Evolutionary conservation across 2,888 invertebrate genomes (phyloP), one percentile per base, ranked within the genome.

Genomic region (Ophion costatus): DNA sequence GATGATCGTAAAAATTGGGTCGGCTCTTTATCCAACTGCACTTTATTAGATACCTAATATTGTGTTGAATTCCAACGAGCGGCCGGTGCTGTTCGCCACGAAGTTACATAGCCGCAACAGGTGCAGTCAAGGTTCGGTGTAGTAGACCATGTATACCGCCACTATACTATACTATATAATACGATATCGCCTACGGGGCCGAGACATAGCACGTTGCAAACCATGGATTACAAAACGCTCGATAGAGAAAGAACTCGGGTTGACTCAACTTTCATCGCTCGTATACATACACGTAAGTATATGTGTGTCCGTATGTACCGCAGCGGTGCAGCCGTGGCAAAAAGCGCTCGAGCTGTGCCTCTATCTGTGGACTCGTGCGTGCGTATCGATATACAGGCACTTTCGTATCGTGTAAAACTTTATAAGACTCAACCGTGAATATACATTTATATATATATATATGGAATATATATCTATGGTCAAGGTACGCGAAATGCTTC

Each of bases 351-450:
- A 9, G 38, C 38, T 59, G 45, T 64, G 66, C 45, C 70, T 70
- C 59, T 80, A 78, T 81, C 81, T 81, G 80, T 70, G 78, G 70
- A 73, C 74, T 84, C 74, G 84, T 78, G 84, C 81, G 75, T 82
- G 78, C 81, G 84, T 84, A 84, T 81, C 81, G 84, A 70, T 78
- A 69, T 57, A 71, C n/a, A 71, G n/a, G 66, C 63, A 38, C 38
- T 33, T 69, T 57, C 45, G 81, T 77, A 78, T 78, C 64, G 63
- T 63, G 73, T 38, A 69, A 73, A 67, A 67, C 67, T 51, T 71
- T 56, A 59, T 29, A 29, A 69, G 45, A 69, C 24, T 45, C 33
- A 2, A 38, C 51, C 14, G 1, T 51, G 17, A 17, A 51, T 22
- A 17, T 33, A 20, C 3, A 42, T 70, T 42, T 70, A 10, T 22